phyloP scores from a whole-genome alignment of 64 coral and sea anemone genomes.

The Pachyseris speciosa region DNA sequence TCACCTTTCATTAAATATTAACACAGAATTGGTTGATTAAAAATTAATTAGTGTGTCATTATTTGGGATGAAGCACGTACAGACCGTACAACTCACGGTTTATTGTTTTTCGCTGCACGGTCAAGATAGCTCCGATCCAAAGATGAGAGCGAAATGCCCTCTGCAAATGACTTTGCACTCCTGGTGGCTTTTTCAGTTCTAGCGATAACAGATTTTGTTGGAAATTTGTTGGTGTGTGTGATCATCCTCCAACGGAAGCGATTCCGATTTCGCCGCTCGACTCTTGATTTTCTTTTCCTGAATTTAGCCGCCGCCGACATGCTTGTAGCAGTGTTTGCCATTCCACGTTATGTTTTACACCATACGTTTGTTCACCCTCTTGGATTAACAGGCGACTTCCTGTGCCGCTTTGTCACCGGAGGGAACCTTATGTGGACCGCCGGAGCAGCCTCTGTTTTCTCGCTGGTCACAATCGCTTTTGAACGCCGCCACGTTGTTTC shows the following conservation, averaged over 20 bases:
- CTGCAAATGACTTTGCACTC: constrained; percentile 3
- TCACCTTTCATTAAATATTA: constrained; percentile 12
- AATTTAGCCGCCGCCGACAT: constrained; percentile 21
- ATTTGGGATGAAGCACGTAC: neutral
- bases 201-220: neutral
- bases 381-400: neutral
- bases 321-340: constrained; percentile 17
- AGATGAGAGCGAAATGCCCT: neutral
- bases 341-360: constrained; percentile 17
- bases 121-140: too few relatives aligned
- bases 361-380: neutral
- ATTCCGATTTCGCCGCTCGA: constrained; percentile 18
- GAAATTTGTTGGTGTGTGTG: constrained; percentile 6
- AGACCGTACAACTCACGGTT: too few relatives aligned
- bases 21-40: neutral
- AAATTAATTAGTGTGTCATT: neutral
- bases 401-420: constrained; percentile 32
- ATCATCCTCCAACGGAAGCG: constrained; percentile 32
- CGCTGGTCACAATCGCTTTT: constrained; percentile 23
- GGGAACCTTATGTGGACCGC: constrained; percentile 47
- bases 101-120: too few relatives aligned
- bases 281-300: constrained; percentile 29
- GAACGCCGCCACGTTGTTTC: constrained; percentile 3
- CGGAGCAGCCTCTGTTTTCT: constrained; percentile 18
- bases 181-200: neutral